Evolutionary conservation across 2,888 invertebrate species (phyloP).

Genomic region (Drosophila niveifrons): DNA sequence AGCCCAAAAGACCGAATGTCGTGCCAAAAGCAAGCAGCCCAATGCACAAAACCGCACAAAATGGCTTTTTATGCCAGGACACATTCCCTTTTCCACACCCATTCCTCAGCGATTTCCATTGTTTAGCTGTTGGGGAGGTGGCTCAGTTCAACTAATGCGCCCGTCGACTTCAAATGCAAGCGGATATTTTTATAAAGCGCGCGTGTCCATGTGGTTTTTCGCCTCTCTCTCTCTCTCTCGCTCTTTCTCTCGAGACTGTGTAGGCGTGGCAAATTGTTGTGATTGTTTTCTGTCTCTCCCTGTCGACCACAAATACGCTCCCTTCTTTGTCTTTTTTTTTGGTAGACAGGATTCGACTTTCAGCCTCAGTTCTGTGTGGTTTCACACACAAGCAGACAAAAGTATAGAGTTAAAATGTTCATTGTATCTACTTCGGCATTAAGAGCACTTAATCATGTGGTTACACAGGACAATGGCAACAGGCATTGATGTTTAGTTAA

Average conservation of each 20-base stretch:
- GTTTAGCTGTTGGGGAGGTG: constrained; percentile 34
- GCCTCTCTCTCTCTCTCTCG: constrained; percentile 6
- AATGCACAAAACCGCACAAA: constrained; percentile 68
- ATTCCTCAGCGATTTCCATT: constrained; percentile 41
- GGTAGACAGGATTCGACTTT: constrained; percentile 28
- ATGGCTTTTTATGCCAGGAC: constrained; percentile 75
- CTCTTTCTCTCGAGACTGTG: constrained; percentile 26
- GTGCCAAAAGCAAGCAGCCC: constrained; percentile 1
- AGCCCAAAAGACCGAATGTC: constrained; percentile 8
- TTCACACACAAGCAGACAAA: neutral
- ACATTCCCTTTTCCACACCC: constrained; percentile 6
- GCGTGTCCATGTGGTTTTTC: constrained; percentile 73
- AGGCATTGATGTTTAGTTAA: constrained; percentile 40
- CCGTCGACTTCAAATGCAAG: constrained; percentile 56
- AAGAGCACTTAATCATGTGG: constrained; percentile 61
- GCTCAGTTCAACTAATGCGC: constrained; percentile 55
- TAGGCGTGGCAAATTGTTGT: constrained; percentile 79
- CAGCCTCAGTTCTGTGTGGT: constrained; percentile 38
- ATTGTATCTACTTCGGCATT: constrained; percentile 3
- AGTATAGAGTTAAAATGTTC: neutral
- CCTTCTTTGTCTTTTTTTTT: neutral
- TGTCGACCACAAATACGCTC: neutral
- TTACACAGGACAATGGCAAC: constrained; percentile 20
- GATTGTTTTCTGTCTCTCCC: constrained; percentile 61
- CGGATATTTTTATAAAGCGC: constrained; percentile 60